Conservation (phyloP, 2,888 invertebrate species). For the Metopia argyrocephala region DNA sequence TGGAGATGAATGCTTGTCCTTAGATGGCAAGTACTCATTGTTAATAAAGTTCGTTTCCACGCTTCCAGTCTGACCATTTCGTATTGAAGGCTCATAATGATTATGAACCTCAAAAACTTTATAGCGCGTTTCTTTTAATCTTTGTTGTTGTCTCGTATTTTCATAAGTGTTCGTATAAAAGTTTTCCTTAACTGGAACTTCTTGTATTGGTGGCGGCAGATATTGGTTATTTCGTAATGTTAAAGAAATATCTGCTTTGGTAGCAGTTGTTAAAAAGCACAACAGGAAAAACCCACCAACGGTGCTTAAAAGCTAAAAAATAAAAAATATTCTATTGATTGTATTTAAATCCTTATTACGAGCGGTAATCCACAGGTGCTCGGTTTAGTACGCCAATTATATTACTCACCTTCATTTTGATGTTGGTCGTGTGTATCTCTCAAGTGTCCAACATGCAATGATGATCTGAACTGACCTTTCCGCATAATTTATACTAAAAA, state of each 20-base stretch:
- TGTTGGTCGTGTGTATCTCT: conserved; percentile 73
- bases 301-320: conserved; percentile 47
- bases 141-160: conserved; percentile 10
- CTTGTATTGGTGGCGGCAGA: conserved; percentile 57
- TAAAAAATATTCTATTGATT: conserved; percentile 10
- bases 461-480: conserved; percentile 70
- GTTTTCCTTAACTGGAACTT: conserved; percentile 51
- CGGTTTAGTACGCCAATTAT: not conserved
- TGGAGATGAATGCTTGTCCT: conserved; percentile 63
- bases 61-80: not conserved
- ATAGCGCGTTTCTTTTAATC: conserved; percentile 70
- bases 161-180: conserved; percentile 28
- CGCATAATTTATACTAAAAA: conserved; percentile 74
- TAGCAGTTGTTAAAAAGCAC: conserved; percentile 65
- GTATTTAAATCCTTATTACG: conserved; percentile 28
- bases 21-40: not conserved
- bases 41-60: too few species aligned
- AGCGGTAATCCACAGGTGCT: conserved; percentile 61
- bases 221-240: conserved; percentile 64
- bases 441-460: conserved; percentile 75
- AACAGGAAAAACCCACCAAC: conserved; percentile 67
- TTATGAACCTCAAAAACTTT: conserved; percentile 73
- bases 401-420: conserved; percentile 74
- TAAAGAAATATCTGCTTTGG: conserved; percentile 70
- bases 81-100: conserved; percentile 58